These are phyloP conservation scores for Emberiza fucata DNA, from an alignment of 2,113 vertebrate species.

Conservation along the genomic window DNA sequence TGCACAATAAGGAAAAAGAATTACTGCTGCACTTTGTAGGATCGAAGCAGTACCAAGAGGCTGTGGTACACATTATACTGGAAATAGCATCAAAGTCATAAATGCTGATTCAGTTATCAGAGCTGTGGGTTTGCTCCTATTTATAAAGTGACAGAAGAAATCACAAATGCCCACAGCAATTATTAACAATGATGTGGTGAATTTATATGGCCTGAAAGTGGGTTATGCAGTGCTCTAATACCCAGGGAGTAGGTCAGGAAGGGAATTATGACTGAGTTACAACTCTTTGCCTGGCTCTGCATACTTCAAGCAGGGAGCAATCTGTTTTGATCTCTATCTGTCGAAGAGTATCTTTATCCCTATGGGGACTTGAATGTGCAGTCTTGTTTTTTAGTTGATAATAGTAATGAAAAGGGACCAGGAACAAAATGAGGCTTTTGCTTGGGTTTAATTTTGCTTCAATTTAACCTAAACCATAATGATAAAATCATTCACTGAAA, in stretches of 20 bases:
- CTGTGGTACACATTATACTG: not conserved
- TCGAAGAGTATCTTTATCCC: not conserved
- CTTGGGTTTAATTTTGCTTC: not conserved
- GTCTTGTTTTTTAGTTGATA: not conserved
- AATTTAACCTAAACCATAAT: not conserved
- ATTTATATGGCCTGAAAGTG: conserved; percentile 1
- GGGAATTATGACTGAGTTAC: not conserved
- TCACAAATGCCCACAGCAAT: conserved; percentile 42
- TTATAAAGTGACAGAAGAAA: conserved; percentile 30
- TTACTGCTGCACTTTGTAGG: not conserved
- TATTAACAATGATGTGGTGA: conserved; percentile 9
- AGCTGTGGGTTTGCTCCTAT: not conserved
- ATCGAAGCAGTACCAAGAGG: not conserved
- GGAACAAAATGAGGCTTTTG: not conserved
- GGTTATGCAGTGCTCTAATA: not conserved
- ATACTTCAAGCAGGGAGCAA: not conserved
- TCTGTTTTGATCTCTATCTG: not conserved
- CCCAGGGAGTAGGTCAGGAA: not conserved
- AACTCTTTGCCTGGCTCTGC: not conserved
- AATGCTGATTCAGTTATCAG: conserved; percentile 42
- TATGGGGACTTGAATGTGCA: not conserved
- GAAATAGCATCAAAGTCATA: conserved; percentile 39
- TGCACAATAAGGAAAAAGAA: not conserved
- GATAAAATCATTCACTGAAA: not conserved
- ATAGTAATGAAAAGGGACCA: not conserved